Conservation (phyloP, 2,888 invertebrate genomes). For the Hypomecis punctinalis region DNA sequence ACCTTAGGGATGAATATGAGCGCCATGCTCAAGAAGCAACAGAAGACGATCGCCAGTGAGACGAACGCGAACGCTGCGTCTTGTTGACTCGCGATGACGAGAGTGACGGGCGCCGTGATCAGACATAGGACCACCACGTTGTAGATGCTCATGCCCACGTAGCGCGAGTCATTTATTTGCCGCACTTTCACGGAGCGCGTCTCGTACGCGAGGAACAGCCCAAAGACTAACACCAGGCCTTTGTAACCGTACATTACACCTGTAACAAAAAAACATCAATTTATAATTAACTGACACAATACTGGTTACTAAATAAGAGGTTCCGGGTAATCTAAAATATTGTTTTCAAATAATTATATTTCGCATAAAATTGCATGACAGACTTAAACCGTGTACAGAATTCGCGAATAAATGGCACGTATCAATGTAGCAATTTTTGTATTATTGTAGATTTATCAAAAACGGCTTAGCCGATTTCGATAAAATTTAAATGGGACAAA, state of each 20-base stretch:
- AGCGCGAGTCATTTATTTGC: conserved; percentile 98
- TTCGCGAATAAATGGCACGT: no score
- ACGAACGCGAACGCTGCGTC: conserved; percentile 99
- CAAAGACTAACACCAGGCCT: conserved; percentile 97
- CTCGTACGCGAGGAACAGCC: conserved; percentile 98
- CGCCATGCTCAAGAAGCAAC: conserved; percentile 99
- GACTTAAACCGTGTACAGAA: no score
- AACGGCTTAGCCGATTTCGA: no score
- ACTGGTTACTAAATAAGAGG: background rate
- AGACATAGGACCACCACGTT: conserved; percentile 99
- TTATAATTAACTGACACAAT: background rate
- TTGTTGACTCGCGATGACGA: conserved; percentile 98
- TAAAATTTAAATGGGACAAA: no score
- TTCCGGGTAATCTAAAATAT: no score
- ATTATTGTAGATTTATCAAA: no score
- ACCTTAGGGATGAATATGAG: conserved; percentile 99
- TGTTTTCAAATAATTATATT: no score
- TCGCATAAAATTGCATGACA: no score
- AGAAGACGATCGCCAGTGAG: conserved; percentile 97
- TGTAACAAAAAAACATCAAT: conserved; percentile 62
- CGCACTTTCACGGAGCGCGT: conserved; percentile 98
- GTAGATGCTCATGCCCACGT: conserved; percentile 99
- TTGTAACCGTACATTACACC: conserved; percentile 98
- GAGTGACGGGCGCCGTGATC: conserved; percentile 98
- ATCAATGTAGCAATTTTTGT: no score